Conservation (phyloP, 2,113 vertebrate genomes). For the Alethe castanea region DNA sequence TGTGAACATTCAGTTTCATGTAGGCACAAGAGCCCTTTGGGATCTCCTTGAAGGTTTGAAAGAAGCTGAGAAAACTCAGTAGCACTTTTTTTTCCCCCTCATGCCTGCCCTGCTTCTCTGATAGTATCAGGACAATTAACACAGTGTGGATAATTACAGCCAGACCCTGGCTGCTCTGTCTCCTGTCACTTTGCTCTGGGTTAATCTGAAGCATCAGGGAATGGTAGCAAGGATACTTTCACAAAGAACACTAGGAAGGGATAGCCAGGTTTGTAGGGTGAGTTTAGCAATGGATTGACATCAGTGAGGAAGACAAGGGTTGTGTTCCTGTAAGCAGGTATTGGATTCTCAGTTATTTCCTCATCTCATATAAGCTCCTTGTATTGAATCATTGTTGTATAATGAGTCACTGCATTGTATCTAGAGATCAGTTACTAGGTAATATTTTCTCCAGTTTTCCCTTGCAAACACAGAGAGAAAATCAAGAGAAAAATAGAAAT, state of each 20-base stretch:
- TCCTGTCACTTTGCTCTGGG: not conserved
- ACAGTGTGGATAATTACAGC: conserved; percentile 1
- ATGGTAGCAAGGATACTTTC: not conserved
- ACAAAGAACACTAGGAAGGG: not conserved
- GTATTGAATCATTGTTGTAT: not conserved
- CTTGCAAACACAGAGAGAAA: not conserved
- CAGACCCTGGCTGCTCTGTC: not conserved
- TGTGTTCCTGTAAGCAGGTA: not conserved
- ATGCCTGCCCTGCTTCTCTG: not conserved
- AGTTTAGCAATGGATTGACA: not conserved
- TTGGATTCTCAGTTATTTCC: not conserved
- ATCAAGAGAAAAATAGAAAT: not conserved
- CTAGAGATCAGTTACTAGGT: not conserved
- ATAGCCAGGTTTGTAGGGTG: not conserved
- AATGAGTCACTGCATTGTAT: not conserved
- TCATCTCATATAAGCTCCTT: not conserved
- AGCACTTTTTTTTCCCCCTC: not conserved
- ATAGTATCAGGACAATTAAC: conserved; percentile 15
- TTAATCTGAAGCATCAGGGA: not conserved
- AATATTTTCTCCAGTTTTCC: not conserved
- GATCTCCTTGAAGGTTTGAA: not conserved
- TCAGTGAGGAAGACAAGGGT: not conserved
- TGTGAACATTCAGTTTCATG: conserved; percentile 10
- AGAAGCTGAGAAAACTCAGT: not conserved
- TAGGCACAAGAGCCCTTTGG: not conserved